Base-by-base conservation (phyloP, 2,888 invertebrate species). In the Agrotis exclamationis region DNA sequence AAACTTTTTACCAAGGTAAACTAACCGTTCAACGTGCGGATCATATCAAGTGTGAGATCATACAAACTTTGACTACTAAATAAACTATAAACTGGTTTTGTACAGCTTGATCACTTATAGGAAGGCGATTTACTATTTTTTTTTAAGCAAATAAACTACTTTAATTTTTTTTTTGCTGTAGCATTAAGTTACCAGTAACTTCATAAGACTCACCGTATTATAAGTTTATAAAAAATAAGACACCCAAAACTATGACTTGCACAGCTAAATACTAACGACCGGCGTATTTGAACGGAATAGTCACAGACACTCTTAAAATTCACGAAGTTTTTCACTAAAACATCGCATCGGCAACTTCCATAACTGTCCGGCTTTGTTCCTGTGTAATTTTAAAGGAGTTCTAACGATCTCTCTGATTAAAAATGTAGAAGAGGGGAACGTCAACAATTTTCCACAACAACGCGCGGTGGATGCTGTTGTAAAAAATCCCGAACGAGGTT, bases 371-470 rank as follows among this genome's bases (percentile, higher is more conserved):
- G 18, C 16, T 20, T 64, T 53, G n/a, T 48, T 48, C 14, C 11
- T 11, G 14, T n/a, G n/a, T 20, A 53, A 24, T 44, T 58, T 48
- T 48, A 13, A 39, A 66, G 57, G 58, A 48, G 76, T 66, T 59
- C 33, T 56, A 53, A 62, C 50, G 50, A 53, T 53, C 51, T 70
- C 60, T 60, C 28, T 68, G 39, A 66, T 51, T 57, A 62, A 74
- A 62, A 48, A 53, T 24, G 13, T 20, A 50, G 71, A 20, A 48
- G 16, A 28, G 47, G 50, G 39, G 33, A 59, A 20, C 53, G 33
- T 20, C 5, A 59, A 68, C 44, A 53, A 56, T 64, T 53, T 60
- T n/a, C 39, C 45, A 56, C 50, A 71, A 53, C 45, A 60, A 24
- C 11, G 51, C 47, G n/a, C 5, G n/a, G 16, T 28, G 9, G 20